Conservation (phyloP, 2,888 invertebrate genomes). For the Oxycera nigricornis region DNA sequence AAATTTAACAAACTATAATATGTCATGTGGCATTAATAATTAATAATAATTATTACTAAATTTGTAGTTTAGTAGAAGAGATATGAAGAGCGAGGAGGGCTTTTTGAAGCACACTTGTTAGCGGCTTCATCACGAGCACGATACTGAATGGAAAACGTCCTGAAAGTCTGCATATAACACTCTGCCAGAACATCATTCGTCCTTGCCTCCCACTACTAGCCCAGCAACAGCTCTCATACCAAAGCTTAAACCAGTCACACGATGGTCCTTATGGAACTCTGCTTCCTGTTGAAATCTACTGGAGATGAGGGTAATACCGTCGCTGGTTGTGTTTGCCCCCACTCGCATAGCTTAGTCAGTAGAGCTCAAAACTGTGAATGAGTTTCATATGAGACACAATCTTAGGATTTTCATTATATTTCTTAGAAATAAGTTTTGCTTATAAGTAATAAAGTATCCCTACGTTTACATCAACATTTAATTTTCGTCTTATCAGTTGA, state of each 20-base stretch:
- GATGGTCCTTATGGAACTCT: constrained; percentile 15
- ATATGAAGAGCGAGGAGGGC: constrained; percentile 46
- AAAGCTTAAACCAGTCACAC: constrained; percentile 19
- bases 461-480: background rate
- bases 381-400: too few relatives aligned
- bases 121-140: constrained; percentile 48
- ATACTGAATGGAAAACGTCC: constrained; percentile 45
- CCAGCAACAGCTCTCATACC: background rate
- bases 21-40: constrained; percentile 17
- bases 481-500: background rate
- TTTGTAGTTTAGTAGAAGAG: constrained; percentile 35
- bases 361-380: too few relatives aligned
- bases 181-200: background rate
- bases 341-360: too few relatives aligned
- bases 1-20: constrained; percentile 35
- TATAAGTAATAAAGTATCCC: too few relatives aligned
- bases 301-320: background rate
- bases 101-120: constrained; percentile 46
- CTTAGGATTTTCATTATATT: too few relatives aligned
- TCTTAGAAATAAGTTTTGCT: too few relatives aligned
- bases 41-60: constrained; percentile 31
- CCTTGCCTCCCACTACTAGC: constrained; percentile 23
- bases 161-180: constrained; percentile 46
- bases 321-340: too few relatives aligned
- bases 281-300: constrained; percentile 7